Evolutionary conservation across 2,797 vertebrate genomes (phyloP), one percentile per base, ranked within the genome.

Genomic region (Chiroxiphia lanceolata): DNA sequence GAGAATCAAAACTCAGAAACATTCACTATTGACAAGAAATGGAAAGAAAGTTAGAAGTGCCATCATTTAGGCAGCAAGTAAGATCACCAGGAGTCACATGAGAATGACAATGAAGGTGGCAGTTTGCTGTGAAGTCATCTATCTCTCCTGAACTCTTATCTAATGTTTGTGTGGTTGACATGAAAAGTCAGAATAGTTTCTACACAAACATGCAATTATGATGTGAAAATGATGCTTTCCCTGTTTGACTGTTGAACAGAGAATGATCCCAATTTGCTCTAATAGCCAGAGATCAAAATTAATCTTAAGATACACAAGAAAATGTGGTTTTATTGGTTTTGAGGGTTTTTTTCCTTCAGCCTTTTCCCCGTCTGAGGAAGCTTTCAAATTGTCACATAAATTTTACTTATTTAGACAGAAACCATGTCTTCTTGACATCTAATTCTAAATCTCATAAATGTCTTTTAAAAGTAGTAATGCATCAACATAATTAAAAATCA

Each of bases 341-440:
- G 14, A 64, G 36, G 8, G 6, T 17, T 60, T 83, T 88, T 77
- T 68, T 7, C 3, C 22, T 44, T 77, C 53, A 65, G 40, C 31
- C 23, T 59, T 82, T 91, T 53, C 23, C 31, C 15, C 11, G 33
- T 80, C 57, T 80, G 81, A 86, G 85, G 34, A 82, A 53, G 75
- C 82, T 91, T 94, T 93, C 93, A 95, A 91, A 95, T 90, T 91
- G 90, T 88, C 68, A 94, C 60, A 81, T 91, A 89, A 91, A 91
- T 95, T 95, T 93, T 90, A 83, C 87, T 94, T 94, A 94, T 87
- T 93, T 94, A 93, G 93, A 94, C 91, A 96, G 71, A 53, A 94
- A 91, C 29, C 61, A 29, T 60, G 53, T 78, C 71, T 83, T 89
- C 69, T 77, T 93, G 91, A 83, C 87, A 91, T 87, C 53, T 67